Evolutionary conservation across 2,113 vertebrate genomes (phyloP), one percentile per base, ranked within the genome.

Genomic region (Ancistrus triradiatus): DNA sequence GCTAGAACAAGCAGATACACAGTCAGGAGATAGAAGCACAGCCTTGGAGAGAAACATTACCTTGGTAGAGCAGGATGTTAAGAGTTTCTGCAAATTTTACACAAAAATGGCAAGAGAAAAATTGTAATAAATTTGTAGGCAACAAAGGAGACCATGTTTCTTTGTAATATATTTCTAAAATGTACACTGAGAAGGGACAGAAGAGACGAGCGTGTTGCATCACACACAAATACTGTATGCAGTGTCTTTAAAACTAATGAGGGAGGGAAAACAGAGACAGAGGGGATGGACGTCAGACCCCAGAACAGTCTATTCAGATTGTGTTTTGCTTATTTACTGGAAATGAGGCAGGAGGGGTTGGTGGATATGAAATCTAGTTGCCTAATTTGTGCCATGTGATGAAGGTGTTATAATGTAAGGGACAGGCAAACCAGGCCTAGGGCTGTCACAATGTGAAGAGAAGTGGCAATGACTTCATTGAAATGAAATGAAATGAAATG

Each of bases 41-140:
- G 91, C 94, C 93, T 95, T 92, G 94, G 90, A 95, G 88, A 87
- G 87, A 95, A 88, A 97, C 93, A 91, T 98, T 98, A 98, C 95
- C 95, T 98, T 97, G 91, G 92, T 90, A 91, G 92, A 87, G 92
- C 92, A 95, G 90, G 94, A 86, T 93, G 93, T 91, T 96, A 98
- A 31, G 92, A 93, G 91, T 94, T 95, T 98, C 95, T 98, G 95
- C 88, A 98, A 97, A 98, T 97, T 93, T 98, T 96, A 95, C 95
- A 98, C 93, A 98, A 97, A 96, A 98, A 98, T 77, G 93, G 94
- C 94, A 97, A 93, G 93, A 98, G 94, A 97, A 93, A 93, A 94
- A 94, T 94, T 94, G 93, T 95, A 95, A 94, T 92, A 92, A 90
- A 96, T 89, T 93, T 95, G 85, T 93, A 90, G 88, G 89, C 91